Base-by-base conservation (phyloP, 2,888 invertebrate genomes). In the Oligia strigilis region DNA sequence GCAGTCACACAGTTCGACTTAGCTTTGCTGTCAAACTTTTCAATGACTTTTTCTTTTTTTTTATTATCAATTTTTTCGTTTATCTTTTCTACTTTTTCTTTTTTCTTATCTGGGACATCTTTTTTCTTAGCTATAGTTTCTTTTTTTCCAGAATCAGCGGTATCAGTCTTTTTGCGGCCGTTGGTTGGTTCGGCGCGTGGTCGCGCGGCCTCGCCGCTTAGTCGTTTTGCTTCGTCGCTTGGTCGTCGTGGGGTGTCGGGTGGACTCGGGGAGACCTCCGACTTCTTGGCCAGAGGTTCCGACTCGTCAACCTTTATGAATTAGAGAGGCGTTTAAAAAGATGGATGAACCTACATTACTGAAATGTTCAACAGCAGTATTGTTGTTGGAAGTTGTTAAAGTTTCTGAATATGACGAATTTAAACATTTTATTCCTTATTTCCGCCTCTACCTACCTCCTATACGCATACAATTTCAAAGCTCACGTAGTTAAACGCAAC, bases 281-380 rank as follows among this genome's bases (percentile, higher is more conserved):
- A 66, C 87, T 94, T 95, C 86, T 96, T 96, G 79, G 93, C 85
- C 40, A 93, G 92, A 19, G 95, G 94, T 86, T 95, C 95, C 3
- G 90, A 82, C 8, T 94, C 93, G 74, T 96, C 94, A 78, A 95
- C 92, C 95, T 96, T 87, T 94, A 13, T 8, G 17, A 72, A 29
- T 1, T 17, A 46, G 8, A 72, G 8, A 11, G 13, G 2, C 8
- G 46, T 60, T 72, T 0, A 5, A n/a, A 36, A 72, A 46, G 1
- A n/a, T 60, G 11, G 6, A 72, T 71, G 19, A 13, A 13, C 11
- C 19, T 43, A 14, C 9, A 71, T 43, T 55, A 43, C 19, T n/a
- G 19, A 29, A 75, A 69, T 29, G 6, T 4, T 19, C 8, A n/a
- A 40, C n/a, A 69, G 13, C 13, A 40, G 2, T n/a, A 19, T 74